Evolutionary conservation across 1,140 invertebrate species (phyloP), one percentile per base, ranked within the genome.

Genomic region (Teleogryllus occipitalis): DNA sequence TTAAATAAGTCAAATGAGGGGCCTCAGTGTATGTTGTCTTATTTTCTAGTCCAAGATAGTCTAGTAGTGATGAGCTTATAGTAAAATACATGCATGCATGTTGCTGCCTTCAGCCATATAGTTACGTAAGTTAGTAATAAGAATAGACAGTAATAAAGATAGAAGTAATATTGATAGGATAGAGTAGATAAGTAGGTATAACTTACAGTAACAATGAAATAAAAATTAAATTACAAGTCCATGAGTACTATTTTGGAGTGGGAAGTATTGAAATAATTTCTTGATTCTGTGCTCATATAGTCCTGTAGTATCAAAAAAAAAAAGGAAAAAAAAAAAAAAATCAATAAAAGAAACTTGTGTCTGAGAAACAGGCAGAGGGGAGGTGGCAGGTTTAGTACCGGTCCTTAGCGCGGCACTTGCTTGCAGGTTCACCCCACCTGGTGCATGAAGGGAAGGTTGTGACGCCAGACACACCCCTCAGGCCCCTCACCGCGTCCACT

Each of bases 341-440:
- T 65, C 54, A 14, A 14, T 18, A 39, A 39, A 39, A 65, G 54
- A 65, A 65, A 65, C 27, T 39, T 65, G 54, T 65, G 10, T 65
- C 10, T 65, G 54, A 65, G 54, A 65, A 65, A 7, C 54, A 65
- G 18, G 54, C 10, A 14, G 54, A 65, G 18, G 54, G 54, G 54
- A 65, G 54, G 54, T 65, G 18, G 54, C 18, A 65, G 54, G 18
- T 14, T 65, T 65, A 65, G 54, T 65, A 65, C 54, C 54, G 18
- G 54, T 65, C 54, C 78, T 78, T 81, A 81, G 80, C 79, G 75
- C 27, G 79, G 76, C 79, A 77, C 75, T 82, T 81, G 79, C 78
- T 82, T 81, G 46, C 82, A 84, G 83, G 83, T 83, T 85, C 86
- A 81, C 84, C 85, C 80, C 83, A 85, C 81, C 81, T 85, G 82